Evolutionary conservation across 1,140 invertebrate species (phyloP), one percentile per base, ranked within the genome.

Genomic region (Linepithema humile): DNA sequence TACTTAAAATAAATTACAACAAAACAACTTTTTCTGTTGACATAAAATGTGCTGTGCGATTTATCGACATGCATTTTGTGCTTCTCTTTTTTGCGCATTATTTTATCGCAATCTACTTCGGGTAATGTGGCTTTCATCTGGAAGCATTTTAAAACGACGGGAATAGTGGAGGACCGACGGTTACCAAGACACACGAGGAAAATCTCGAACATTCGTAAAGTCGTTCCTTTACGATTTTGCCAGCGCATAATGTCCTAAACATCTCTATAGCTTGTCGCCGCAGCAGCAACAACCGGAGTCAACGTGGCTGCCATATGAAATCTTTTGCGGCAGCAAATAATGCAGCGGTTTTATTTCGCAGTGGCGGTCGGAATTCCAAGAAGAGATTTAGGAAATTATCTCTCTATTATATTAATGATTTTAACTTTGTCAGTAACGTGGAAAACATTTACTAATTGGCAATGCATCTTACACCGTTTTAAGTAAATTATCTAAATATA

Each of bases 161-260:
- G 26, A 74, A 60, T 40, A 38, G 32, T 45, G 35, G 45, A 35
- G 45, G 64, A n/a, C 55, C 69, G 43, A 62, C 12, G n/a, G 62
- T 35, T 65, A 29, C n/a, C 20, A 7, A 20, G 20, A 55, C n/a
- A 17, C 12, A 38, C 48, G 15, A 72, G 20, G 7, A 17, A n/a
- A n/a, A 89, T 85, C 59, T 32, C 77, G 84, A 53, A 82, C 55
- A 80, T 91, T 89, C 91, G 90, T 93, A 94, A 94, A 94, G 91
- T 91, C 88, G 80, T 88, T 89, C 92, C 80, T 94, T 94, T 94
- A 94, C 85, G 92, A 91, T 88, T 89, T 69, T n/a, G 38, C 53
- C 65, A 29, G 89, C 75, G 91, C 93, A 89, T 93, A 94, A 94
- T 86, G 73, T 93, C 88, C 84, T 85, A 90, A 91, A 93, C 91